Base-by-base conservation (phyloP, 2,888 invertebrate genomes). In the Cheilosia impressa region DNA sequence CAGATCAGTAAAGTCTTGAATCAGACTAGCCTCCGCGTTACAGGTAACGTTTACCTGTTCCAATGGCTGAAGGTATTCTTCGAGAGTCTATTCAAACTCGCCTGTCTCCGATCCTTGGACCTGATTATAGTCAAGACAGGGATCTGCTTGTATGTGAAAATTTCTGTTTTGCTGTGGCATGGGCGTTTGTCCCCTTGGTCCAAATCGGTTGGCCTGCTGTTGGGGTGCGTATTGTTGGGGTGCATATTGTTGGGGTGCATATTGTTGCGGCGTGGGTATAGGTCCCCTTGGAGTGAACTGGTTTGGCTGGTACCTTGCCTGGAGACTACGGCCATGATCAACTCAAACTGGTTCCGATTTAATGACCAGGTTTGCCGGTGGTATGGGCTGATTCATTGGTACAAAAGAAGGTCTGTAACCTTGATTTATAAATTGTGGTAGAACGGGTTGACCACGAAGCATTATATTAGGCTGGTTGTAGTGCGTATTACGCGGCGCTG, bases 281-380 rank as follows among this genome's bases (percentile, higher is more conserved):
- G 34, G 50, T 65, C 65, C 52, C 22, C 34, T 52, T 50, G 50
- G 50, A 0, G 13, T 27, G 13, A 38, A 34, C 22, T 52, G 34
- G 19, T 50, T 52, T 19, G 34, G 38, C 38, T 62, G 62, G 4
- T 45, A 45, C 52, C 52, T 65, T 1, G 65, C 17, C 34, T 50
- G 65, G 6, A 65, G 52, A 38, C 38, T 65, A n/a, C 52, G 65
- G 22, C 38, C 17, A n/a, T 31, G 22, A 24, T 43, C 60, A 15
- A 63, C n/a, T n/a, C n/a, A n/a, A n/a, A n/a, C 31, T 38, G 65
- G 52, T n/a, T 65, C 50, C 13, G 47, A 19, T 52, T 50, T 63
- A 22, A 22, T 10, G 43, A 60, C 24, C 34, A 17, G 31, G 17
- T 57, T 34, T n/a, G 31, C 4, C 5, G 27, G 27, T 27, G 27